A percentile compares a stretch with the other conserved stretches of the same genome.
These are phyloP conservation scores for Kuschelorhynchus macadamiae DNA, from an alignment of 2,888 invertebrate species.

Conservation along the genomic window DNA sequence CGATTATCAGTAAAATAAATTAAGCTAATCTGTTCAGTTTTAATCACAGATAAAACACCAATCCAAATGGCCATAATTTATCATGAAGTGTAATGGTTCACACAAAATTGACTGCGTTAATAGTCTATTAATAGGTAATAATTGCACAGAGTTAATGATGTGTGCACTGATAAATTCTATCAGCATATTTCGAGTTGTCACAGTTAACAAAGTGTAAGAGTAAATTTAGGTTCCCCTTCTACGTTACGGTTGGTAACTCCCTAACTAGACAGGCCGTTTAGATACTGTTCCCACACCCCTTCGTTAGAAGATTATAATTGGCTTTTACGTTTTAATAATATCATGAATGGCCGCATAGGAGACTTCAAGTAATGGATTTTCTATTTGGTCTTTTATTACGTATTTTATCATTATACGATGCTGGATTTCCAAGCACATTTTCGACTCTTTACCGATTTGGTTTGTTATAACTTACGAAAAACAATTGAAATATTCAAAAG, in stretches of 20 bases:
- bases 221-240: slow-evolving; percentile 52
- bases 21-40: slow-evolving; percentile 13
- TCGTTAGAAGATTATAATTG: slow-evolving; percentile 25
- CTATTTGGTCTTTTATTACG: too few species aligned
- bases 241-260: slow-evolving; percentile 55
- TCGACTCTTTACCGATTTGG: too few species aligned
- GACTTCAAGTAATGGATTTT: slow-evolving; percentile 14
- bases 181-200: slow-evolving; percentile 56
- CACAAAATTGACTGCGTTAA: slow-evolving; percentile 56
- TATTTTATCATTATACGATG: too few species aligned
- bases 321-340: slow-evolving; percentile 27
- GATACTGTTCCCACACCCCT: slow-evolving; percentile 42
- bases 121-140: slow-evolving; percentile 53
- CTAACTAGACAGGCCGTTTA: slow-evolving; percentile 50
- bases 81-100: slow-evolving; percentile 53
- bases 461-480: too few species aligned
- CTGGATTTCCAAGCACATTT: too few species aligned
- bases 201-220: slow-evolving; percentile 55
- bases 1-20: slow-evolving; percentile 13
- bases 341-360: slow-evolving; percentile 9
- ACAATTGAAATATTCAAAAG: too few species aligned
- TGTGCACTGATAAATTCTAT: slow-evolving; percentile 60
- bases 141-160: slow-evolving; percentile 60
- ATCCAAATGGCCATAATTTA: slow-evolving; percentile 32
- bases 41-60: slow-evolving; percentile 20